These are phyloP conservation scores for Drosophila peninsularis DNA, from an alignment of 2,888 invertebrate genomes.

Conservation along the genomic window DNA sequence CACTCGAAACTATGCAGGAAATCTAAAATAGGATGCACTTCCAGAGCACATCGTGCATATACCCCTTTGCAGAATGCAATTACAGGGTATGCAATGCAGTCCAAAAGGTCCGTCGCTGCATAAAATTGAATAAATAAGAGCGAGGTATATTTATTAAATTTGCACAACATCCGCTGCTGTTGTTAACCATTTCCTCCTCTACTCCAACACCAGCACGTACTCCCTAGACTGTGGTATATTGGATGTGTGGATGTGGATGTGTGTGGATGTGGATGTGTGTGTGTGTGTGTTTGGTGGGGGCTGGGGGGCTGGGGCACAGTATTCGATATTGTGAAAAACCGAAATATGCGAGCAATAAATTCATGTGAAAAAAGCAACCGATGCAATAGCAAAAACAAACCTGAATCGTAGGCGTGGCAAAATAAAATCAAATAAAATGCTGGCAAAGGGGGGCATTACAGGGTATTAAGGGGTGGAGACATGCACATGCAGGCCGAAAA, in stretches of 20 bases:
- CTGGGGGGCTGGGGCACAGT: background rate
- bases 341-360: constrained; percentile 73
- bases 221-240: constrained; percentile 4
- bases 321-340: constrained; percentile 55
- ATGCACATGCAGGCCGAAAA: constrained; percentile 7
- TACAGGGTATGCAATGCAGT: constrained; percentile 30
- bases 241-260: constrained; percentile 11
- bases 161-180: constrained; percentile 74
- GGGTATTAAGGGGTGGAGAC: background rate
- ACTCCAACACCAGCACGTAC: constrained; percentile 21
- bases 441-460: background rate
- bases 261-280: background rate
- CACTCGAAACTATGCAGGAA: background rate
- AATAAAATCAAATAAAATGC: constrained; percentile 60
- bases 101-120: constrained; percentile 39
- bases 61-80: background rate
- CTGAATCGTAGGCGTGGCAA: constrained; percentile 55
- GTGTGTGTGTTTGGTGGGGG: background rate
- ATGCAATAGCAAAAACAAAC: constrained; percentile 47
- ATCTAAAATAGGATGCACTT: background rate
- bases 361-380: constrained; percentile 62
- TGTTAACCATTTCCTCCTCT: constrained; percentile 74
- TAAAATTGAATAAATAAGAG: constrained; percentile 58
- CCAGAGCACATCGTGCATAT: background rate
- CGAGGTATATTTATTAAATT: constrained; percentile 74